Evolutionary conservation across 2,888 invertebrate species (phyloP).

Genomic region (Volucella inflata): DNA sequence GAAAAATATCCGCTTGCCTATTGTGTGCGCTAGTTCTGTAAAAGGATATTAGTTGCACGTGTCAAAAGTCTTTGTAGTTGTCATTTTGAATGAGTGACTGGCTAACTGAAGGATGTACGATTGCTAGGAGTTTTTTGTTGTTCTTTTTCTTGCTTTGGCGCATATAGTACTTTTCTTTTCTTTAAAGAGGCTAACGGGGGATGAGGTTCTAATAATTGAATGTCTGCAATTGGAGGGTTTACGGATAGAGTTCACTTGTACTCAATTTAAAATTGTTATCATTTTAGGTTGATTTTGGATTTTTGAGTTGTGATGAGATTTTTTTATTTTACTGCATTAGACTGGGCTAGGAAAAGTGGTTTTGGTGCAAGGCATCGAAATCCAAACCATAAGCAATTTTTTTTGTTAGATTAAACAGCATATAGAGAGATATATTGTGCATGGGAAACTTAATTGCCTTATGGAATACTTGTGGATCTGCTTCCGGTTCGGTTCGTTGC

Average conservation of each 20-base stretch:
- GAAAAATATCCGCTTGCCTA: constrained; percentile 43
- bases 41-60: constrained; percentile 53
- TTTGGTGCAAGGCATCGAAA: background rate
- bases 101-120: constrained; percentile 29
- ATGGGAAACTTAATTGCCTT: no score
- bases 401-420: no score
- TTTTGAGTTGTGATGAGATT: constrained; percentile 11
- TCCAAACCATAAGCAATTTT: no score
- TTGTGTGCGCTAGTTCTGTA: constrained; percentile 28
- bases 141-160: constrained; percentile 35
- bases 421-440: no score
- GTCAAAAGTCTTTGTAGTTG: constrained; percentile 49
- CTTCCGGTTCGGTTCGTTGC: no score
- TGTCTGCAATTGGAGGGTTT: constrained; percentile 30
- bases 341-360: background rate
- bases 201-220: constrained; percentile 12
- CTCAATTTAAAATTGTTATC: constrained; percentile 29
- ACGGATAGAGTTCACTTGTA: background rate
- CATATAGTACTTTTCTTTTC: background rate
- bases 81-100: constrained; percentile 50
- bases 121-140: constrained; percentile 12
- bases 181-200: background rate
- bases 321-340: background rate
- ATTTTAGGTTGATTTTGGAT: constrained; percentile 25
- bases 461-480: no score